Base-by-base conservation (phyloP, 2,888 invertebrate species). In the Drosophila longiperda region DNA sequence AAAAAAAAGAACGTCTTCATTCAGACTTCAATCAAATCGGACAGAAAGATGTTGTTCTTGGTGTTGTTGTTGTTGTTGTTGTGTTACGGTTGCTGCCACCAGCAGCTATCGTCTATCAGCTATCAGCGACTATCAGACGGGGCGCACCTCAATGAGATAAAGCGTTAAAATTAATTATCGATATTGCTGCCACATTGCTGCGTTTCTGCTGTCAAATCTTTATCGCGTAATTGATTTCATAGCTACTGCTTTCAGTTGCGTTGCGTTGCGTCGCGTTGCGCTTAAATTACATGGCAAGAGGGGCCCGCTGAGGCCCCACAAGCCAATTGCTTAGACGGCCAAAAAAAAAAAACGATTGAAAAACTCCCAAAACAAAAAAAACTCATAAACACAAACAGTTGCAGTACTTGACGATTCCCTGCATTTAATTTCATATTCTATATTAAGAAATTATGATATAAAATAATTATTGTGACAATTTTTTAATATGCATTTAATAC, bases 111-210 rank as follows among this genome's bases (percentile, higher is more conserved):
- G 53, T 60, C 86, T 83, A 88, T 88, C 83, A 76, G 64, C 60
- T 60, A 77, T 79, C 80, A 73, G 63, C 82, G 67, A 83, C 86
- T 84, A 84, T 84, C 84, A 65, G 66, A 62, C 68, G 64, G 53
- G 82, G 88, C 90, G 83, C 85, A 85, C 85, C 84, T 88, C 80
- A 83, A 75, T 81, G 89, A 81, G 88, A 88, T 88, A 88, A 88
- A 89, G 88, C 88, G 88, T 90, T 90, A 89, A 88, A 88, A 88
- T 88, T 88, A 88, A 88, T 88, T 88, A 88, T 90, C 88, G 90
- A 80, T 29, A 29, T 29, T 29, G 29, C 78, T 89, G 89, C 79
- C 87, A 87, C 87, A 90, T 85, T 87, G 79, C 80, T 78, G 75
- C 78, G 81, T 72, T 90, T 88, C 83, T 88, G 86, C 89, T 90